These are phyloP conservation scores for Eidolon helvum DNA, from an alignment of 2,113 vertebrate species.

Conservation along the genomic window DNA sequence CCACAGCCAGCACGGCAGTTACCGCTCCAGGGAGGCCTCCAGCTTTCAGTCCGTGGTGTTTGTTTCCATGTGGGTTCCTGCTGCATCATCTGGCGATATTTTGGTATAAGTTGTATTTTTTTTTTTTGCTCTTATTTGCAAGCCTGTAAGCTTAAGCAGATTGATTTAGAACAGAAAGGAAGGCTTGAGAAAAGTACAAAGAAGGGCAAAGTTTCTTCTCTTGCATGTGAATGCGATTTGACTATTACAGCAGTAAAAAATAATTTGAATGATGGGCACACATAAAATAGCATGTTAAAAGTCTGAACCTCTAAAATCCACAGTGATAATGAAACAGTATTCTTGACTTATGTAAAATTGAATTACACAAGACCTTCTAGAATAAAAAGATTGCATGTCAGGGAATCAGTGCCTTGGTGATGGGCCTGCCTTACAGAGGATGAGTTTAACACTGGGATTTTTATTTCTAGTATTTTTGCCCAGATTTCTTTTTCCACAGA, in stretches of 20 bases:
- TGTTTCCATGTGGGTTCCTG: background rate
- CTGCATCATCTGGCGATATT: background rate
- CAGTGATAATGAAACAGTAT: background rate
- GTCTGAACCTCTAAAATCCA: background rate
- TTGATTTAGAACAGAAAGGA: constrained; percentile 51
- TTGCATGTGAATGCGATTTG: background rate
- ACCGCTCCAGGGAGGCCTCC: background rate
- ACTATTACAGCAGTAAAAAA: background rate
- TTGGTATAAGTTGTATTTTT: background rate
- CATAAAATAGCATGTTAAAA: background rate
- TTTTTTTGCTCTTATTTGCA: background rate
- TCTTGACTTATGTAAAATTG: background rate
- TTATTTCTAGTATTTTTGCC: constrained; percentile 30
- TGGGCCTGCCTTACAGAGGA: background rate
- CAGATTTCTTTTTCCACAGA: background rate
- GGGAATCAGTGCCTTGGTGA: background rate
- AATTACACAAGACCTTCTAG: constrained; percentile 4
- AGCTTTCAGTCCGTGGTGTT: background rate
- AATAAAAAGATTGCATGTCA: background rate
- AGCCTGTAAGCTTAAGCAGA: background rate
- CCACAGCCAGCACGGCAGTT: background rate
- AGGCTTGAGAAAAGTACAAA: background rate
- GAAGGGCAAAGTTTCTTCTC: background rate
- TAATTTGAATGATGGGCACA: background rate
- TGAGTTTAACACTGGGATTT: background rate